A percentile compares a stretch with the other conserved stretches of the same genome.
phyloP scores from a whole-genome alignment of 2,797 vertebrate species.

The Anas bahamensis region DNA sequence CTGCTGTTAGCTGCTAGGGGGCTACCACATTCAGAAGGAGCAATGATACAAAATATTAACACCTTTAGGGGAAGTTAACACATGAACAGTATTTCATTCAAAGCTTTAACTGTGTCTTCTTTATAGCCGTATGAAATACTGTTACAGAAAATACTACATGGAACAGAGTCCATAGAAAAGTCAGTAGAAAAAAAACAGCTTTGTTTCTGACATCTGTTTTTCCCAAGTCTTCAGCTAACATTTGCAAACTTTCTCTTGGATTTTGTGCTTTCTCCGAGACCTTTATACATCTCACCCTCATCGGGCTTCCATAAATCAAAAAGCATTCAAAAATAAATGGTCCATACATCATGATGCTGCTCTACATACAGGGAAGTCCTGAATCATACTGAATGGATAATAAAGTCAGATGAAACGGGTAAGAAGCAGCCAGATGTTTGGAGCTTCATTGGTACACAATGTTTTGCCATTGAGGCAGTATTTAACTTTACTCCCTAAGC shows the following conservation, averaged over 20 bases:
- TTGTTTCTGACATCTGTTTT: neutral
- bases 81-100: neutral
- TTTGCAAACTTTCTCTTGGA: neutral
- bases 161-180: neutral
- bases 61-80: neutral
- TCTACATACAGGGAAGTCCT: neutral
- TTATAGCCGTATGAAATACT: neutral
- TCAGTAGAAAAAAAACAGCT: neutral
- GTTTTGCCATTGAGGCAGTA: neutral
- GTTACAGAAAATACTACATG: neutral
- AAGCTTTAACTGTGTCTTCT: neutral
- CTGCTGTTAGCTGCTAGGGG: too few species aligned
- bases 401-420: neutral
- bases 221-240: neutral
- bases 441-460: neutral
- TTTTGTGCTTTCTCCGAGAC: neutral
- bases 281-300: neutral
- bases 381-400: neutral
- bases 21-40: neutral
- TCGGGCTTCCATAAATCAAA: neutral
- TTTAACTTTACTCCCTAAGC: constrained; percentile 43
- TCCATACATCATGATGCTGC: neutral
- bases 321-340: neutral
- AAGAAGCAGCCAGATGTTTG: neutral
- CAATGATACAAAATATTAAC: neutral